Evolutionary conservation across 2,797 vertebrate genomes (phyloP), one percentile per base, ranked within the genome.

Genomic region (Characodon lateralis): DNA sequence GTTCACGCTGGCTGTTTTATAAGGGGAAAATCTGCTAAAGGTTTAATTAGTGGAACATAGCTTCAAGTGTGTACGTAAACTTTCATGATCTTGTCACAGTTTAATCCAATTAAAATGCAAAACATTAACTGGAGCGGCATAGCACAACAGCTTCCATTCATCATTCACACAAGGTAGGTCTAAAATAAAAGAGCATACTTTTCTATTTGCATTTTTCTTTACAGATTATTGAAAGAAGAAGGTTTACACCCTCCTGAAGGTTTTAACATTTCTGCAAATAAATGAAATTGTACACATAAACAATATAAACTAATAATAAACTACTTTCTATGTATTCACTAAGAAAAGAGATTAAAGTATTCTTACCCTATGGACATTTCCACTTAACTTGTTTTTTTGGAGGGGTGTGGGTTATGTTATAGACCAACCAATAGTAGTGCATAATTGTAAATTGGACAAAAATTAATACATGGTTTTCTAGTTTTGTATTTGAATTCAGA

Each of bases 1-100:
- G 80, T 83, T 71, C 78, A 78, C 9, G 48, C 70, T 53, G 73
- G 74, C 63, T 76, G 53, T 84, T 86, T 89, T 76, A 87, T 53
- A 59, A 58, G 48, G 80, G 76, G 55, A 77, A 88, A 90, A 90
- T 81, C 66, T 75, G 76, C 74, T 77, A 72, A 73, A 71, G 12
- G 20, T 83, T 89, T 88, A 83, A 87, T 90, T 84, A 85, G 63
- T 87, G 87, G 76, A 85, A 90, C 77, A 78, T 80, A 85, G 72
- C 84, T 90, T 78, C 78, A 79, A 89, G 78, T 68, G 75, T 79
- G 78, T 85, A 83, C 78, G 82, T 77, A 78, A 79, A 74, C 85
- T 83, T 87, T 76, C 43, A 81, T 83, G 83, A 80, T 81, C 59
- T 83, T 78, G 84, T 82, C 84, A 85, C 74, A 85, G 79, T 84